Base-by-base conservation (phyloP, 2,888 invertebrate genomes). In the Stenoptilia bipunctidactyla region DNA sequence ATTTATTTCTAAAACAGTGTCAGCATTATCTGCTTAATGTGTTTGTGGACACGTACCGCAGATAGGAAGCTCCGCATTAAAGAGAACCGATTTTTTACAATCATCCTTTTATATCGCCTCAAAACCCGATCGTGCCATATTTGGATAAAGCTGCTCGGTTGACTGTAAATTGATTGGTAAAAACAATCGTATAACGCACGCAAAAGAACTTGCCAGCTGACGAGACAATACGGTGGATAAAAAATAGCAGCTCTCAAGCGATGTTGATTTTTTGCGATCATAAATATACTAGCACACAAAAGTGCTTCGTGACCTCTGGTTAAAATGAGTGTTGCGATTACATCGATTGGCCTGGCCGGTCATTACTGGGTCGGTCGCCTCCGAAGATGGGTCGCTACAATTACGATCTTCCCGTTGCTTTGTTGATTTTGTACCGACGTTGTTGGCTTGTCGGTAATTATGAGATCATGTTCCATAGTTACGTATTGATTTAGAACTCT, bases 391-490 rank as follows among this genome's bases (percentile, higher is more conserved):
- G 62, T 63, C 53, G 52, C 47, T 69, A 72, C 71, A 76, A 73
- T 76, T 72, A 77, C 71, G 60, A 63, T 67, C 68, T 72, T 69
- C 70, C 67, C 62, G 63, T 65, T 55, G 65, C 70, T 70, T 68
- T 73, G 68, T 77, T 73, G 65, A 64, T 69, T 74, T 75, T 69
- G 60, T 68, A 60, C 63, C 68, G 67, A 56, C 62, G 61, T 64
- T 66, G 20, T 20, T 58, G n/a, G 59, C 56, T 60, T 49, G 60
- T 58, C 58, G 64, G 66, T 74, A 74, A 80, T 80, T 80, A 80
- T 72, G 69, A 70, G 71, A 75, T 79, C 76, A 76, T 76, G 72
- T 71, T 74, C 72, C 71, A 65, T 73, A 68, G 65, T 72, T 69
- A 70, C 69, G 69, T 69, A 75, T 70, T 72, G 74, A 72, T 77